phyloP scores from a whole-genome alignment of 2,797 vertebrate genomes.

The Meda fulgida region DNA sequence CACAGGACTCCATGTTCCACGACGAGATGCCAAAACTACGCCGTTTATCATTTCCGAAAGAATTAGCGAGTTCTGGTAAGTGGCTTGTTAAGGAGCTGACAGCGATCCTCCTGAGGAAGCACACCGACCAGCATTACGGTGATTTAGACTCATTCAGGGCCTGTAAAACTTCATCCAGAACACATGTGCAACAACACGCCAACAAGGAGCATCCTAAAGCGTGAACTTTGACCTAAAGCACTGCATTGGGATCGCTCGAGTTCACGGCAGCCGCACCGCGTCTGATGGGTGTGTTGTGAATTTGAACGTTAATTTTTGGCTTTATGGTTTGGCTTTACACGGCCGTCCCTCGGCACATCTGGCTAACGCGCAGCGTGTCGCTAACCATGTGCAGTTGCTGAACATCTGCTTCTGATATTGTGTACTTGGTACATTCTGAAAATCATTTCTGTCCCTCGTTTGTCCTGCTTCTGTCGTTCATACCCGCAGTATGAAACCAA shows the following conservation, averaged over 20 bases:
- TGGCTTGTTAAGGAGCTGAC: constrained; percentile 5
- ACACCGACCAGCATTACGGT: neutral
- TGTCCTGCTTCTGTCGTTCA: constrained; percentile 60
- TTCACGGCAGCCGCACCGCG: too few species aligned
- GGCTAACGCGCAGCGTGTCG: constrained; percentile 59
- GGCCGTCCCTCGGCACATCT: neutral
- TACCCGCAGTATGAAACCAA: constrained; percentile 54
- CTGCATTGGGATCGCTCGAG: neutral
- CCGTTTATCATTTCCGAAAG: neutral
- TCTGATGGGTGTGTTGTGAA: too few species aligned
- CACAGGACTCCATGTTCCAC: neutral
- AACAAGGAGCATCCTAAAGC: too few species aligned
- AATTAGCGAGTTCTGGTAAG: neutral
- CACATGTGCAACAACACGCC: neutral
- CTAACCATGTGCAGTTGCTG: constrained; percentile 78
- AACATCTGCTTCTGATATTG: constrained; percentile 83
- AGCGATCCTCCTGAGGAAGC: neutral
- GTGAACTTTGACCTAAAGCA: neutral
- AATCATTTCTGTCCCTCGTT: constrained; percentile 54
- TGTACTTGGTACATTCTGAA: constrained; percentile 78
- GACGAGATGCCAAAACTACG: neutral
- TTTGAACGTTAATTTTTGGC: neutral
- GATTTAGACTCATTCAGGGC: neutral
- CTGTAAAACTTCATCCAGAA: neutral
- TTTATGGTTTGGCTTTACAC: neutral